These are phyloP conservation scores for Nomada goodeniana DNA, from an alignment of 2,888 invertebrate species.

Conservation along the genomic window DNA sequence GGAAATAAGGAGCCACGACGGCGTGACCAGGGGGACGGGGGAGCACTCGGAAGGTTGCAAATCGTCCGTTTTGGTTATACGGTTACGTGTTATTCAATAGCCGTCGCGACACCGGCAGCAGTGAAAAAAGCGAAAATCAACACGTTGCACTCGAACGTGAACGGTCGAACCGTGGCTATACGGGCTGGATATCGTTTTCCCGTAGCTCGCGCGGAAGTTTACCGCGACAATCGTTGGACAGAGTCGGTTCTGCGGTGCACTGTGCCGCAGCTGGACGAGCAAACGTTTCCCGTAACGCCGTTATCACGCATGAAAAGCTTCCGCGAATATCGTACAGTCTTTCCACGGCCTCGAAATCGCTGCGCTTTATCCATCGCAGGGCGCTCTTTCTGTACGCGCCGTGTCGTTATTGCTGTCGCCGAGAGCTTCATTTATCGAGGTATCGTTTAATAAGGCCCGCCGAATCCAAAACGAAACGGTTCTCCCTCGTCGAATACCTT, in stretches of 20 bases:
- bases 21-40: not conserved
- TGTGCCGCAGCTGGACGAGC: not conserved
- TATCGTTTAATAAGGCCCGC: not conserved
- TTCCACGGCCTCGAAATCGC: not conserved
- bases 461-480: not conserved
- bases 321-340: not conserved
- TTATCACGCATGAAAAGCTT: conserved; percentile 10
- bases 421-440: not conserved
- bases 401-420: not conserved
- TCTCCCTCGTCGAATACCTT: conserved; percentile 8
- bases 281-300: conserved; percentile 24
- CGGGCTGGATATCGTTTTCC: conserved; percentile 42
- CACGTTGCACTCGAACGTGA: conserved; percentile 14
- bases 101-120: conserved; percentile 8
- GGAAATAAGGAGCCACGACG: not conserved
- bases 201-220: conserved; percentile 34
- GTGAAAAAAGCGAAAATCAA: conserved; percentile 30
- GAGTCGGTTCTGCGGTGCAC: not conserved
- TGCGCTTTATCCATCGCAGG: not conserved
- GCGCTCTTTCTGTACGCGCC: not conserved
- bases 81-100: conserved; percentile 27
- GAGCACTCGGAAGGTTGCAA: conserved; percentile 2
- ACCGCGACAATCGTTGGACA: conserved; percentile 23
- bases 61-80: conserved; percentile 35
- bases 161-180: conserved; percentile 11